These are phyloP conservation scores for Sussaba pulchella DNA, from an alignment of 2,888 invertebrate species.

Conservation along the genomic window DNA sequence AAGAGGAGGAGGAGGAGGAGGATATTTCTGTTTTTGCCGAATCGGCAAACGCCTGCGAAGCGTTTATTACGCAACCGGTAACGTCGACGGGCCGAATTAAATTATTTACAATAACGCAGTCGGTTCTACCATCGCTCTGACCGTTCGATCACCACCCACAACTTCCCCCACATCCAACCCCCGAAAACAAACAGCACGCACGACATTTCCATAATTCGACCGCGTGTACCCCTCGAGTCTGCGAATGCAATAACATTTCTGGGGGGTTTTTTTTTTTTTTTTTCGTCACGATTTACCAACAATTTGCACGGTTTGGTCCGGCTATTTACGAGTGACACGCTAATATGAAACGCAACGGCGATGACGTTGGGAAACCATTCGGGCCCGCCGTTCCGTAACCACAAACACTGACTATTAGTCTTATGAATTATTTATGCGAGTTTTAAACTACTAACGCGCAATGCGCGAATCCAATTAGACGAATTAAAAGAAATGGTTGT, in stretches of 20 bases:
- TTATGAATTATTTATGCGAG: slow-evolving; percentile 7
- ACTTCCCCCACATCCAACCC: background rate
- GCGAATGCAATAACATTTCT: slow-evolving; percentile 20
- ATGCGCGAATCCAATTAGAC: slow-evolving; percentile 13
- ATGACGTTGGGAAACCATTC: slow-evolving; percentile 27
- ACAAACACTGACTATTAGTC: slow-evolving; percentile 38
- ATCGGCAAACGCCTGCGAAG: slow-evolving; percentile 46
- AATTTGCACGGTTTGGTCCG: slow-evolving; percentile 18
- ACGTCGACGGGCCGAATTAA: slow-evolving; percentile 46
- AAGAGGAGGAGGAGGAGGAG: too few relatives aligned
- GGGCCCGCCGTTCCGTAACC: slow-evolving; percentile 16
- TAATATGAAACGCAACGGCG: slow-evolving; percentile 12
- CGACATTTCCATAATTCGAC: slow-evolving; percentile 46
- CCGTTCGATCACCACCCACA: background rate
- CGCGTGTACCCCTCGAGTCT: slow-evolving; percentile 19
- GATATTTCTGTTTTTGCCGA: slow-evolving; percentile 43
- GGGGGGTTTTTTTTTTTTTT: slow-evolving; percentile 19
- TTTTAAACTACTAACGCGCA: background rate
- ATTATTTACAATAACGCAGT: slow-evolving; percentile 47
- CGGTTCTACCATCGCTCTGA: slow-evolving; percentile 11
- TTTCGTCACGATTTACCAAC: slow-evolving; percentile 33
- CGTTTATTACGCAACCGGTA: slow-evolving; percentile 46
- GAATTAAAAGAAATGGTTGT: background rate
- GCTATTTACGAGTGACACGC: slow-evolving; percentile 37
- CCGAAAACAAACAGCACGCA: slow-evolving; percentile 28